These are phyloP conservation scores for Virgularia gustaviana DNA, from an alignment of 92 coral and sea anemone genomes.

Conservation along the genomic window DNA sequence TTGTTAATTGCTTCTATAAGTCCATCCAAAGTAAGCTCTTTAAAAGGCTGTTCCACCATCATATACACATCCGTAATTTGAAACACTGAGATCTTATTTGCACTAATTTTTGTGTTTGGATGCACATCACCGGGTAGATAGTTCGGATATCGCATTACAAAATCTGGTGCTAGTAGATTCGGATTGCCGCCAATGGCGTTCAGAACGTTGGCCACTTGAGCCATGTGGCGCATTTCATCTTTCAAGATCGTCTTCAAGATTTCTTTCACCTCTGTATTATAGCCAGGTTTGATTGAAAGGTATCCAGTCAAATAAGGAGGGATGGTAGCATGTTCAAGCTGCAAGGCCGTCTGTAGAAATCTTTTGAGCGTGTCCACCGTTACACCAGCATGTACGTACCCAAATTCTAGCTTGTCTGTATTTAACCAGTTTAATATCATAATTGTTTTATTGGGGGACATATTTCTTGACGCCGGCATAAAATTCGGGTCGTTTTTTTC, in stretches of 20 bases:
- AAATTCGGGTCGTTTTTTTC: slow-evolving; percentile 22
- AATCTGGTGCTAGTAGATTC: slow-evolving; percentile 31
- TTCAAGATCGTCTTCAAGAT: slow-evolving; percentile 51
- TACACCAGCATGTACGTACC: slow-evolving; percentile 21
- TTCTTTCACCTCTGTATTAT: slow-evolving; percentile 46
- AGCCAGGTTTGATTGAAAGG: slow-evolving; percentile 60
- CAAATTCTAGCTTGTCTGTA: not conserved
- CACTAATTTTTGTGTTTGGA: slow-evolving; percentile 57
- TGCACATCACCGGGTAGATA: slow-evolving; percentile 77
- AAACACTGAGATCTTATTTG: slow-evolving; percentile 61
- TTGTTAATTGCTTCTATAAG: slow-evolving; percentile 3
- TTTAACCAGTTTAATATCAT: slow-evolving; percentile 47
- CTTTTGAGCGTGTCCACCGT: not conserved
- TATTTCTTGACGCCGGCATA: slow-evolving; percentile 53
- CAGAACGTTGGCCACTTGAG: slow-evolving; percentile 65
- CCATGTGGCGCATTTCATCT: slow-evolving; percentile 73
- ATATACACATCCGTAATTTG: slow-evolving; percentile 68
- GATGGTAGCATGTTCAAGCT: slow-evolving; percentile 67
- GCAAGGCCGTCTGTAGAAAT: too few relatives aligned
- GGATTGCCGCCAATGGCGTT: slow-evolving; percentile 77
- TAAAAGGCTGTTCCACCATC: slow-evolving; percentile 67
- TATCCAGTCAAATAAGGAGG: slow-evolving; percentile 65
- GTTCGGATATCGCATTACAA: slow-evolving; percentile 58
- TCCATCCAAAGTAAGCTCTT: not conserved
- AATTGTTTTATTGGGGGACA: slow-evolving; percentile 24